A percentile compares a stretch with the other conserved stretches of the same genome.
Evolutionary conservation across 2,888 invertebrate genomes (phyloP).

Genomic region (Nematopogon swammerdamellus): DNA sequence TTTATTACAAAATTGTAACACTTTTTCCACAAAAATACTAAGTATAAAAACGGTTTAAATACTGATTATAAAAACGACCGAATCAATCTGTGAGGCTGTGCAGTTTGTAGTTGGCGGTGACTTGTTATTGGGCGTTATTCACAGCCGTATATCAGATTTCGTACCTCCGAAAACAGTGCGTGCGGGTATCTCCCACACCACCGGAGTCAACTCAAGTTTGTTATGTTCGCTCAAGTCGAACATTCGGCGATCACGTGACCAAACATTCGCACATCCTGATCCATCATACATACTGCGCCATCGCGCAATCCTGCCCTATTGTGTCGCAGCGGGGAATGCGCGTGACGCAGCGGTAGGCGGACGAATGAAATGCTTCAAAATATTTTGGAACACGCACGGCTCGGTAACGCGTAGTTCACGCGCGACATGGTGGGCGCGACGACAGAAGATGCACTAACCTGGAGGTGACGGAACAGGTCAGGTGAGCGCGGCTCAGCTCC

Average conservation of each 20-base stretch:
- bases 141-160: background rate
- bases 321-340: background rate
- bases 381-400: background rate
- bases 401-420: background rate
- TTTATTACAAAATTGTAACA: too few relatives aligned
- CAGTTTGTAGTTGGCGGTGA: too few relatives aligned
- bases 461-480: background rate
- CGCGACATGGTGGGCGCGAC: background rate
- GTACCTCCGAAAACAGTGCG: background rate
- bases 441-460: background rate
- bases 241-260: constrained; percentile 9
- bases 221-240: background rate
- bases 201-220: background rate
- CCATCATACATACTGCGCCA: background rate
- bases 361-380: background rate
- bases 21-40: too few relatives aligned
- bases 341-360: background rate
- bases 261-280: constrained; percentile 6
- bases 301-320: background rate
- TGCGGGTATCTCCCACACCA: background rate
- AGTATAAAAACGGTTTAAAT: too few relatives aligned
- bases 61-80: too few relatives aligned
- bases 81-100: too few relatives aligned
- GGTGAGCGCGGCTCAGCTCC: background rate
- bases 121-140: background rate